Percentiles rank a stretch among this genome's conserved stretches.
These are phyloP conservation scores for Pelodytes ibericus DNA, from an alignment of 2,797 vertebrate genomes.

Conservation along the genomic window DNA sequence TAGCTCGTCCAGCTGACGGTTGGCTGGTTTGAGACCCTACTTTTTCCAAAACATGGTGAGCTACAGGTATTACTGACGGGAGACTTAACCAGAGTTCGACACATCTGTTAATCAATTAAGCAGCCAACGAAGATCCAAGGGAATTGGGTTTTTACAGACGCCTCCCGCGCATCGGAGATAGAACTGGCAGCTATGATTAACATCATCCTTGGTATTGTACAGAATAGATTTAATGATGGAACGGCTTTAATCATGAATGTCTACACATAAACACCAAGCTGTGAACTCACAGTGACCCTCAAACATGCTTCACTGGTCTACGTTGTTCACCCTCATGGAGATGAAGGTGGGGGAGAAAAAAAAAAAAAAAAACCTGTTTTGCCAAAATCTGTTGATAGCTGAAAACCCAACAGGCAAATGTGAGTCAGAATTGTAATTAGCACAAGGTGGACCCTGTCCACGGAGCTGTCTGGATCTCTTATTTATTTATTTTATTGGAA, in stretches of 20 bases:
- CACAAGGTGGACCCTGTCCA: constrained; percentile 61
- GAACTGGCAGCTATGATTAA: constrained; percentile 17
- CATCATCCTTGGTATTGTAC: not conserved
- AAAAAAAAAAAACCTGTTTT: not conserved
- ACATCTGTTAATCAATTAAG: too few species aligned
- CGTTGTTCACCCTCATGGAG: constrained; percentile 26
- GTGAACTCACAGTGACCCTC: constrained; percentile 38
- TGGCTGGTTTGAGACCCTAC: too few species aligned
- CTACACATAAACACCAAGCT: constrained; percentile 30
- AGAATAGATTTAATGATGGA: constrained; percentile 19
- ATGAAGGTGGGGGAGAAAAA: too few species aligned
- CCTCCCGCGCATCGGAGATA: too few species aligned
- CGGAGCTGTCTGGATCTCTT: constrained; percentile 63
- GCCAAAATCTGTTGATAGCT: constrained; percentile 41
- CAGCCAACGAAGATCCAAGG: too few species aligned
- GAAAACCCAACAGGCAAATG: constrained; percentile 62
- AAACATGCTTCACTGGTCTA: constrained; percentile 13
- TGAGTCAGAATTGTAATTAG: constrained; percentile 63
- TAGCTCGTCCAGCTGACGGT: too few species aligned
- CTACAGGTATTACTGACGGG: too few species aligned
- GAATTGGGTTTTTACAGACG: too few species aligned
- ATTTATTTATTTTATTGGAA: too few species aligned
- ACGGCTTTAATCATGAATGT: constrained; percentile 34
- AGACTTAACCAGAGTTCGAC: too few species aligned
- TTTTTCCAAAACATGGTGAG: too few species aligned